Evolutionary conservation across 2,113 vertebrate species (phyloP).

Genomic region (Halichoerus grypus): DNA sequence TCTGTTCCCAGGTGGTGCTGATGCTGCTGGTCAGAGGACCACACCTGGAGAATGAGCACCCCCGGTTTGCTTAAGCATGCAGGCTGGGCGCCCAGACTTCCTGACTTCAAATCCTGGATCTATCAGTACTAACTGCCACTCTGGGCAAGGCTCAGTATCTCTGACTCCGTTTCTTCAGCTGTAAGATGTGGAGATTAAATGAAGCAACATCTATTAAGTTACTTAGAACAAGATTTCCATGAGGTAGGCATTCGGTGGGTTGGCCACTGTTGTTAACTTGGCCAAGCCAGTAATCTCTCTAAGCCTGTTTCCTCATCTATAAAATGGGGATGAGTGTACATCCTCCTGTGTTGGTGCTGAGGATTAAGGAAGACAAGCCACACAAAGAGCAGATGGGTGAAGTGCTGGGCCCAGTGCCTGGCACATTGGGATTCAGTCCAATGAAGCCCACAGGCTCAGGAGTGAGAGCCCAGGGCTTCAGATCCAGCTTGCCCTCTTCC

Average conservation of each 20-base stretch:
- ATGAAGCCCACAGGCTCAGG: not conserved
- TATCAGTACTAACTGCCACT: not conserved
- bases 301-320: not conserved
- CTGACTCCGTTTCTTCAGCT: not conserved
- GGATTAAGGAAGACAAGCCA: not conserved
- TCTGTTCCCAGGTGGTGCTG: not conserved
- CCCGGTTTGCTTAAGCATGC: not conserved
- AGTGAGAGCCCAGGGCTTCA: not conserved
- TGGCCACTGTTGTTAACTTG: not conserved
- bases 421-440: not conserved
- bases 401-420: not conserved
- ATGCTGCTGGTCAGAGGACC: too few species aligned
- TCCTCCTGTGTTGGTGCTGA: conserved; percentile 34
- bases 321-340: not conserved
- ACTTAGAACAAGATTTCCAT: not conserved
- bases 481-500: not conserved
- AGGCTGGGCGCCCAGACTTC: not conserved
- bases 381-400: not conserved
- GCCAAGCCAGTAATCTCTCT: not conserved
- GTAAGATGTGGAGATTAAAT: not conserved
- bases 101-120: not conserved
- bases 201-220: not conserved
- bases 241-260: not conserved
- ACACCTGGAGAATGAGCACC: not conserved
- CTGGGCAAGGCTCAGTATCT: too few species aligned